phyloP scores from a whole-genome alignment of 2,888 invertebrate species.

The Dynastes tityus region DNA sequence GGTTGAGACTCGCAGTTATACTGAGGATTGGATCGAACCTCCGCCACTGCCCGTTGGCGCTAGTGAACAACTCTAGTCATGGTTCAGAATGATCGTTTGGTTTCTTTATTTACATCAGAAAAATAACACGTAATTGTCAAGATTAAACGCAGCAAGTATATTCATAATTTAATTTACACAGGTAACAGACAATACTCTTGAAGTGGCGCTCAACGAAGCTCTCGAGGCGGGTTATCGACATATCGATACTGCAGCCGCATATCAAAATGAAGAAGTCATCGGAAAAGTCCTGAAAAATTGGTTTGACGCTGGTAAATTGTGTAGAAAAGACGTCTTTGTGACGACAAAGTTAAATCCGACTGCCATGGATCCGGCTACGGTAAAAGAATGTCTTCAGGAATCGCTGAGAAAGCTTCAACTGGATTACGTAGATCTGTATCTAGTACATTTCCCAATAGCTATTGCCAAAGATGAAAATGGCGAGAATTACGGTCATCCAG shows the following conservation, averaged over 20 bases:
- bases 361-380: conserved; percentile 75
- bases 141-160: too few species aligned
- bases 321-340: conserved; percentile 84
- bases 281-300: conserved; percentile 81
- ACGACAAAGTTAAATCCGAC: conserved; percentile 84
- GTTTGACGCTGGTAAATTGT: conserved; percentile 78
- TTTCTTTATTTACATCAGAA: too few species aligned
- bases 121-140: too few species aligned
- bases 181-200: conserved; percentile 79
- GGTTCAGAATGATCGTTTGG: too few species aligned
- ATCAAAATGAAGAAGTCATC: conserved; percentile 82
- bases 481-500: neutral
- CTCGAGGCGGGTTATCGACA: conserved; percentile 85
- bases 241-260: conserved; percentile 84
- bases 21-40: too few species aligned
- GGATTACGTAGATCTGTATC: conserved; percentile 85
- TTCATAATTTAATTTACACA: conserved; percentile 59
- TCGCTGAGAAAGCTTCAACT: conserved; percentile 81
- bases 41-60: too few species aligned
- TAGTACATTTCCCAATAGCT: conserved; percentile 83
- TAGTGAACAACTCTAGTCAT: too few species aligned
- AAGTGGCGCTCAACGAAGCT: conserved; percentile 78
- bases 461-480: conserved; percentile 74
- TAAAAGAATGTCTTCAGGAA: conserved; percentile 76
- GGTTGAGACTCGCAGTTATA: too few species aligned